Conservation (phyloP, 1,140 invertebrate species). For the Cecropterus lyciades region DNA sequence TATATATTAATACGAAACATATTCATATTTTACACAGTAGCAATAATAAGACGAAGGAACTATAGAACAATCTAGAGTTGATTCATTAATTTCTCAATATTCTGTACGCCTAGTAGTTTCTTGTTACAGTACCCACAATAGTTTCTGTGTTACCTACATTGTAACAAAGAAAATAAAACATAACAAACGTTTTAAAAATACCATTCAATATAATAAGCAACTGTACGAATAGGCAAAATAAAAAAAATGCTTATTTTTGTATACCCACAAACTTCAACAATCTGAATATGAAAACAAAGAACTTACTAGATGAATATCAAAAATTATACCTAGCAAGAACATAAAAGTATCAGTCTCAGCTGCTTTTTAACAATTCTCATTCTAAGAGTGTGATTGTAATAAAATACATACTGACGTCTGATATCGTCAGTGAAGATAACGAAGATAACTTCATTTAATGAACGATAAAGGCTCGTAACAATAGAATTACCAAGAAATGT, state of each 20-base stretch:
- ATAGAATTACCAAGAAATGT: background rate
- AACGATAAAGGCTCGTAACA: slow-evolving; percentile 10
- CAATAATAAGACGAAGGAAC: too few species aligned
- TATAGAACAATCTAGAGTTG: background rate
- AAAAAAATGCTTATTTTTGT: too few species aligned
- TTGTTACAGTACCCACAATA: background rate
- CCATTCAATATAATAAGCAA: too few species aligned
- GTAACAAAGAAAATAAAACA: background rate
- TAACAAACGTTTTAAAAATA: background rate
- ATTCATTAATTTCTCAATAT: background rate
- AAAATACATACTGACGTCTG: background rate
- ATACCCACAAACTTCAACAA: too few species aligned
- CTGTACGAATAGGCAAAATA: too few species aligned
- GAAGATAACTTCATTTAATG: slow-evolving; percentile 13
- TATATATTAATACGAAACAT: too few species aligned
- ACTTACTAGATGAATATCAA: background rate
- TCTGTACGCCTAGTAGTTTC: slow-evolving; percentile 1
- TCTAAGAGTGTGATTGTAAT: background rate
- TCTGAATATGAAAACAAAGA: too few species aligned
- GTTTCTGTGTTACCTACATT: too few species aligned
- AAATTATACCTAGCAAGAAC: background rate
- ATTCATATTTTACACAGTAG: too few species aligned
- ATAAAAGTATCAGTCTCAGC: background rate
- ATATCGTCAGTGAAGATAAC: slow-evolving; percentile 10
- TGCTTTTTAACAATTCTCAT: background rate